Evolutionary conservation across 2,888 invertebrate species (phyloP).

Genomic region (Gastracanthus pulcherrimus): DNA sequence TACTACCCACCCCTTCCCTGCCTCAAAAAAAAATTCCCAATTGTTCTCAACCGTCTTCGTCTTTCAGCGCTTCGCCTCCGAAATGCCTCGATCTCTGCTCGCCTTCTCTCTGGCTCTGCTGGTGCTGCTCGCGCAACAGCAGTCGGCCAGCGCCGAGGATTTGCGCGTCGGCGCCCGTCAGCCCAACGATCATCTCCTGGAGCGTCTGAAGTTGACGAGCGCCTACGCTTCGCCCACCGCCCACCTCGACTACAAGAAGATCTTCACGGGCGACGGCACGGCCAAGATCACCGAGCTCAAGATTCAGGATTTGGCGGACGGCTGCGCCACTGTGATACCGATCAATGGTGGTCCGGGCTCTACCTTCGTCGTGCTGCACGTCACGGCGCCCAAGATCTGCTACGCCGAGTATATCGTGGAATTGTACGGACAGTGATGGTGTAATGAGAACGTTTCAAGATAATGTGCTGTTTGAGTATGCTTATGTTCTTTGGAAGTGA

Average conservation of each 20-base stretch:
- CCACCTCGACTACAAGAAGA: neutral
- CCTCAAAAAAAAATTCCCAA: too few species aligned
- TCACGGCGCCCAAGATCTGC: neutral
- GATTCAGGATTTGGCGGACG: neutral
- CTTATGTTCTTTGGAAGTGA: too few species aligned
- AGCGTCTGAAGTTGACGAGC: neutral
- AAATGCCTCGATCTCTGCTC: too few species aligned
- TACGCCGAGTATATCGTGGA: neutral
- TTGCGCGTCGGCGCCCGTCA: too few species aligned
- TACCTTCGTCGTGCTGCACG: slow-evolving; percentile 10
- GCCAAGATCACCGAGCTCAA: neutral
- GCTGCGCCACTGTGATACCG: neutral
- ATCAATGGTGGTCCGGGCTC: slow-evolving; percentile 34
- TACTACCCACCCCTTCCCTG: too few species aligned
- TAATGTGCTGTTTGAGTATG: too few species aligned
- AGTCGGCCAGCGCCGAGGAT: too few species aligned
- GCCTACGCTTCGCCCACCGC: neutral
- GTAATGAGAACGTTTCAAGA: too few species aligned
- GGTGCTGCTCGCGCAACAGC: too few species aligned
- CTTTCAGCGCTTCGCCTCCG: too few species aligned
- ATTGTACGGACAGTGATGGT: neutral
- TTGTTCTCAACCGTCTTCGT: too few species aligned
- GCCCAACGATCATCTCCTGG: neutral
- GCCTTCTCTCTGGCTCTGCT: too few species aligned
- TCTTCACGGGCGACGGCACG: neutral